Percentiles rank a stretch among this genome's conserved stretches.
Evolutionary conservation across 1,140 invertebrate species (phyloP).

Genomic region (Kradibia gibbosae): DNA sequence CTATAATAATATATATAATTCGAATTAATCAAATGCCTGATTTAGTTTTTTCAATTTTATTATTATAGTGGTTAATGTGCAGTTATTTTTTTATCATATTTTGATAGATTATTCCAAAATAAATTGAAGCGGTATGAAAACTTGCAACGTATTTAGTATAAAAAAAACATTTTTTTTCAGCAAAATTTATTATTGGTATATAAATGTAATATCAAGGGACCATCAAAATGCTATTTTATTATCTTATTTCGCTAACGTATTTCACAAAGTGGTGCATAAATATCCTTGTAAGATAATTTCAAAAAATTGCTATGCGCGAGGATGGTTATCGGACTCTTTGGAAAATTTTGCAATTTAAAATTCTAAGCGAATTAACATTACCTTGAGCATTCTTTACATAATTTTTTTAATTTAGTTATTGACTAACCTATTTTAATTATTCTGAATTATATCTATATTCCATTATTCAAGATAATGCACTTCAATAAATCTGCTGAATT

Average conservation of each 20-base stretch:
- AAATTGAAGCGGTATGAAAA: neutral
- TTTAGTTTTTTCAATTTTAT: constrained; percentile 2
- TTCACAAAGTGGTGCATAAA: constrained; percentile 17
- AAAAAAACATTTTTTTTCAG: constrained; percentile 24
- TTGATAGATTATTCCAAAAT: neutral
- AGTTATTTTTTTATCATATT: neutral
- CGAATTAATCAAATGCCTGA: neutral
- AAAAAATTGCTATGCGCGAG: constrained; percentile 26
- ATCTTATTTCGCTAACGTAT: constrained; percentile 48
- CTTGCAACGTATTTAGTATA: constrained; percentile 34
- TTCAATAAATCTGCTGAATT: too few relatives aligned
- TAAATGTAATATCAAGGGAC: constrained; percentile 35
- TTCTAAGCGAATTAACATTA: constrained; percentile 25
- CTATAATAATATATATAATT: neutral
- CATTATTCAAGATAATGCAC: neutral
- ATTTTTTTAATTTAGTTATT: constrained; percentile 10
- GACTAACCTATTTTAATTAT: neutral
- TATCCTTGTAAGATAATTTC: constrained; percentile 35
- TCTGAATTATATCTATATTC: too few relatives aligned
- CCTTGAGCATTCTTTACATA: constrained; percentile 26
- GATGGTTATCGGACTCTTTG: neutral
- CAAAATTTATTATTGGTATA: constrained; percentile 36
- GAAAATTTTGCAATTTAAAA: constrained; percentile 39
- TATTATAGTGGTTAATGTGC: too few relatives aligned
- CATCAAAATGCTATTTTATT: constrained; percentile 49